Conservation (phyloP, 2,113 vertebrate genomes). For the Notechis scutatus region DNA sequence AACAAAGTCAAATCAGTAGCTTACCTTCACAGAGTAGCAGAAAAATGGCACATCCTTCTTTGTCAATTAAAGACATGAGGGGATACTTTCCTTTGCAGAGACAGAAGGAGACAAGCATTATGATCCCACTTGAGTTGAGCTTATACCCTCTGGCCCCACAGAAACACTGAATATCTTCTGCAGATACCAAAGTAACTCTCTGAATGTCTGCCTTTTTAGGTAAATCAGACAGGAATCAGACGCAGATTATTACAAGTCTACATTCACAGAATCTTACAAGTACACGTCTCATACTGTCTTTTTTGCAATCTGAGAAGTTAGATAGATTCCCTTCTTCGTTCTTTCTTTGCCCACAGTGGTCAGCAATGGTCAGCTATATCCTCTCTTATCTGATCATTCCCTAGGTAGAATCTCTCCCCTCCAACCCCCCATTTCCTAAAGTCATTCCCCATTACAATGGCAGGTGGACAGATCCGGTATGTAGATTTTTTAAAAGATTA, state of each 20-base stretch:
- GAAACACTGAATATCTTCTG: not conserved
- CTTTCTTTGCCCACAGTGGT: not conserved
- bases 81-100: conserved; percentile 42
- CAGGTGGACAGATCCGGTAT: conserved; percentile 12
- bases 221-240: not conserved
- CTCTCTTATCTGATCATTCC: no score
- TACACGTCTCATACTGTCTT: not conserved
- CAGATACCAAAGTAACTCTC: not conserved
- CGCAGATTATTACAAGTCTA: not conserved
- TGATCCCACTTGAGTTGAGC: conserved; percentile 42
- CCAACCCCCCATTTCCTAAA: no score
- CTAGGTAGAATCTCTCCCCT: not conserved
- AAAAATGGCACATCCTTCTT: conserved; percentile 32
- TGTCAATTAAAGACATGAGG: conserved; percentile 1
- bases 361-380: no score
- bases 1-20: conserved; percentile 57
- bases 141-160: conserved; percentile 46
- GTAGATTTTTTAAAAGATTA: conserved; percentile 23
- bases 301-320: not conserved
- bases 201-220: not conserved
- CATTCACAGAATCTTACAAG: not conserved
- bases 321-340: not conserved
- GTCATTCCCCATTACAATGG: not conserved
- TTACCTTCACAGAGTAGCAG: conserved; percentile 24
- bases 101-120: conserved; percentile 25